Percentiles rank a stretch among this genome's conserved stretches.
Conservation (phyloP, 2,797 vertebrate species). For the Phoebastria nigripes region DNA sequence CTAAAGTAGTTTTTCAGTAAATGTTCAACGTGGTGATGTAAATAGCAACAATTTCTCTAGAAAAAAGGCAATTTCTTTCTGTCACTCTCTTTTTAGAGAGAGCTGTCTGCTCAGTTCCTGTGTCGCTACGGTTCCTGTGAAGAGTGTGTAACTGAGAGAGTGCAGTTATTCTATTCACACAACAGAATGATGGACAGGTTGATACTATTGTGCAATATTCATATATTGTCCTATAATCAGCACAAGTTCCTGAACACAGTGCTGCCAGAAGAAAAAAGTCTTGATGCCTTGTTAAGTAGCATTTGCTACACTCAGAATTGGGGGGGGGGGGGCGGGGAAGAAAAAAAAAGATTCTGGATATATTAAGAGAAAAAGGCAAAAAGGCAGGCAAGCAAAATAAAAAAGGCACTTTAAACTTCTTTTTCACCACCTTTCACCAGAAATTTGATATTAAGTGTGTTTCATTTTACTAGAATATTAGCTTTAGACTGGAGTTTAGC, state of each 20-base stretch:
- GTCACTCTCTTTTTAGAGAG: neutral
- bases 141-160: neutral
- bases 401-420: neutral
- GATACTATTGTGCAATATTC: neutral
- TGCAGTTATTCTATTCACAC: neutral
- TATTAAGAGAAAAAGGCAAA: neutral
- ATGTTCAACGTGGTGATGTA: neutral
- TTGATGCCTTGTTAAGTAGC: neutral
- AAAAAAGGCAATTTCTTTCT: neutral
- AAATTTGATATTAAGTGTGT: neutral
- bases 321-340: rapidly evolving
- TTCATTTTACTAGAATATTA: neutral
- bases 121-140: neutral
- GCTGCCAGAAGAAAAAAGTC: neutral
- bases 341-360: neutral
- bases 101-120: neutral
- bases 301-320: neutral
- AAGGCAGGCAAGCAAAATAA: neutral
- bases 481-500: neutral
- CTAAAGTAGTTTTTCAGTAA: neutral
- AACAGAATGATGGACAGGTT: neutral
- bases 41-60: neutral
- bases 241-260: neutral
- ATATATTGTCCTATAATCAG: neutral
- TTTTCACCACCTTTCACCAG: neutral